These are phyloP conservation scores for Gasterosteus nipponicus DNA, from an alignment of 2,113 vertebrate species.

Conservation along the genomic window DNA sequence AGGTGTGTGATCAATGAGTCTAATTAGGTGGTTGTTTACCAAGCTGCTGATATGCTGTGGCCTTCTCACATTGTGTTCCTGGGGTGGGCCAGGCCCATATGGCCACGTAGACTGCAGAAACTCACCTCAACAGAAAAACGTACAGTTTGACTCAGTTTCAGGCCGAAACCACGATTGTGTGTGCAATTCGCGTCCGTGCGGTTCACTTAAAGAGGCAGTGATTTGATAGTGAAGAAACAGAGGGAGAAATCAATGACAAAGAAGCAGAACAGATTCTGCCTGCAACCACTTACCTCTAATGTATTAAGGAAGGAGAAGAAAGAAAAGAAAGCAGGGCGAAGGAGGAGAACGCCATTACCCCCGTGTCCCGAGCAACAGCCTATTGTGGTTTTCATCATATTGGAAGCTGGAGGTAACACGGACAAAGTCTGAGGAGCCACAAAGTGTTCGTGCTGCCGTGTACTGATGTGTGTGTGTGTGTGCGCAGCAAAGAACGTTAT, in stretches of 20 bases:
- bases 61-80: constrained; percentile 62
- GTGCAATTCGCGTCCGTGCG: not conserved
- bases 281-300: constrained; percentile 7
- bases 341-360: constrained; percentile 4
- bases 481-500: constrained; percentile 39
- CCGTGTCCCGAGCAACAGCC: constrained; percentile 39
- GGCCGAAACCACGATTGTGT: not conserved
- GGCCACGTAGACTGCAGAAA: constrained; percentile 41
- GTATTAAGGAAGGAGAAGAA: constrained; percentile 20
- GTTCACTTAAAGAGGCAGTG: constrained; percentile 5
- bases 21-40: constrained; percentile 74
- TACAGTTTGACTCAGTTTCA: not conserved
- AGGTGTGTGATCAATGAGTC: constrained; percentile 69
- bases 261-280: constrained; percentile 22
- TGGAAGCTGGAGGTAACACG: constrained; percentile 47
- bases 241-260: constrained; percentile 20
- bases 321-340: constrained; percentile 4
- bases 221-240: constrained; percentile 2
- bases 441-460: constrained; percentile 17
- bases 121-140: not conserved
- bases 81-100: constrained; percentile 41
- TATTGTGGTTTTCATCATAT: constrained; percentile 54
- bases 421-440: constrained; percentile 37
- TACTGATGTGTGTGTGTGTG: constrained; percentile 16
- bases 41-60: constrained; percentile 52